Percentiles rank a stretch among this genome's conserved stretches.
Conservation (phyloP, 1,140 invertebrate genomes). For the Ganaspis sp. region DNA sequence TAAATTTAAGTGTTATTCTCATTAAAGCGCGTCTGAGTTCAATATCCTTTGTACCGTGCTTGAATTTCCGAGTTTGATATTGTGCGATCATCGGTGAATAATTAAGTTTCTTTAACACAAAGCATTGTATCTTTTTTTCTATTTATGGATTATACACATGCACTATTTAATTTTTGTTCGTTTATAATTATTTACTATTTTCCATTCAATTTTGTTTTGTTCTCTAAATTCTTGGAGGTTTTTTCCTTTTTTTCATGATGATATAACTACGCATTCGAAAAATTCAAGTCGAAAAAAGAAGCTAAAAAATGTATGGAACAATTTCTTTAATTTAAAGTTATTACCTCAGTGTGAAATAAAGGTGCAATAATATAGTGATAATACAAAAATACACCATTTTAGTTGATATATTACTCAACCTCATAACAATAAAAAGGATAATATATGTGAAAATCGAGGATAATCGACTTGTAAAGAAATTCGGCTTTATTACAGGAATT, state of each 20-base stretch:
- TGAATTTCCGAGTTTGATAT: slow-evolving; percentile 24
- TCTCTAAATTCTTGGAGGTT: too few relatives aligned
- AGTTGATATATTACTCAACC: neutral
- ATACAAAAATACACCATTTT: too few relatives aligned
- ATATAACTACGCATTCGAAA: too few relatives aligned
- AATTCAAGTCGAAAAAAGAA: too few relatives aligned
- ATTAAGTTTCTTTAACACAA: slow-evolving; percentile 14
- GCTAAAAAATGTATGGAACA: too few relatives aligned
- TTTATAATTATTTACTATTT: too few relatives aligned
- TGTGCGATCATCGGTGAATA: slow-evolving; percentile 13
- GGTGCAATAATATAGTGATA: too few relatives aligned
- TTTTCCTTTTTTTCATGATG: too few relatives aligned
- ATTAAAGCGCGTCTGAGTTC: slow-evolving; percentile 22
- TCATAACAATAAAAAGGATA: neutral
- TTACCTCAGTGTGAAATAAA: too few relatives aligned
- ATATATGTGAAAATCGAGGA: neutral
- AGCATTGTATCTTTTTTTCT: neutral
- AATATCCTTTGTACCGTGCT: slow-evolving; percentile 10
- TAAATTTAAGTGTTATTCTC: slow-evolving; percentile 28
- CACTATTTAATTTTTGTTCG: too few relatives aligned
- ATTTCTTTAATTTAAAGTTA: too few relatives aligned
- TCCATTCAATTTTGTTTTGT: too few relatives aligned
- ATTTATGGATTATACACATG: neutral
- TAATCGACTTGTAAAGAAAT: slow-evolving; percentile 9
- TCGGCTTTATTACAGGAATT: slow-evolving; percentile 1